Base-by-base conservation (phyloP, 2,113 vertebrate species). In the Lates calcarifer region DNA sequence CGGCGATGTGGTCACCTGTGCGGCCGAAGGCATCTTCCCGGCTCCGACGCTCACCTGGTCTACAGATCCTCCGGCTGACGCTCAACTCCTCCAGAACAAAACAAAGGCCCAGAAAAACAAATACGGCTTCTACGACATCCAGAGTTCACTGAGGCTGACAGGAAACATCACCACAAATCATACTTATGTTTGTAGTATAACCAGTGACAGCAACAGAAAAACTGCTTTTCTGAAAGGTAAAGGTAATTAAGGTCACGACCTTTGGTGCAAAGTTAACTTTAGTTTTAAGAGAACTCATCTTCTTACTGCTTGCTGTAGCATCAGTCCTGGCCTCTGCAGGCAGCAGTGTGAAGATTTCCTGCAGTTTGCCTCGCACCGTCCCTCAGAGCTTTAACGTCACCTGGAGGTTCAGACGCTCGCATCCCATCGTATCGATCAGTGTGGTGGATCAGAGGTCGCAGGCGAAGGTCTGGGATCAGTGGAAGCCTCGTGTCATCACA, bases 11-110 rank as follows among this genome's bases (percentile, higher is more conserved):
- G 43, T 73, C 53, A 26, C 26, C 67, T 83, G 74, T 13, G 11
- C 41, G 20, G 67, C 74, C 12, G 33, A 20, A 1, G 43, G 74
- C 5, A 53, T 77, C 20, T 77, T 45, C 60, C 81, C 81, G 12
- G 24, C 33, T 35, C 81, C 81, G 2, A 33, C 10, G 0, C 51
- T 83, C 51, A 33, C 41, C 53, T 83, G 81, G 81, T 77, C 74
- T 1, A 66, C 74, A 1, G 53, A 77, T 24, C 74, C 81, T 4
- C 74, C 41, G 0, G 53, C 18, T 11, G 61, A 81, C 1, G 9
- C 7, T 20, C 14, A 15, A 22, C 31, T 58, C 8, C 37, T 82
- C 18, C 35, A 33, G 2, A 66, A 65, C 41, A 66, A 65, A 13
- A 83, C 74, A 4, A 41, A 41, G 15, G 31, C 4, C 1, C 14